Evolutionary conservation across 2,888 invertebrate genomes (phyloP).

Genomic region (Lomographa bimaculata): DNA sequence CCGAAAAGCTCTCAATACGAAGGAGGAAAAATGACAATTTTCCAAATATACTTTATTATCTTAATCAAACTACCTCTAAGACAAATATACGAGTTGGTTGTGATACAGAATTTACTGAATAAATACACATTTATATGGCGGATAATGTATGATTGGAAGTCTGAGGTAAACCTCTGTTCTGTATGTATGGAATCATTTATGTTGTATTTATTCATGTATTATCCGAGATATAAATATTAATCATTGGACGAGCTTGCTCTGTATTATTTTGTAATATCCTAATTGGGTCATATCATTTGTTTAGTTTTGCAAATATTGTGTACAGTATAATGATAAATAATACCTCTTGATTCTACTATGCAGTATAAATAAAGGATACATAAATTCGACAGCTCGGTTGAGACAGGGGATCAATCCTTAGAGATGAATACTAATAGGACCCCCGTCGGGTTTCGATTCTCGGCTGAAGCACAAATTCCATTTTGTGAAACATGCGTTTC

Average conservation of each 20-base stretch:
- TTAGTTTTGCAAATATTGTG: too few species aligned
- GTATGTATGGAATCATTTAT: too few species aligned
- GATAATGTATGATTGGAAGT: constrained; percentile 12
- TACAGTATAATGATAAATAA: too few species aligned
- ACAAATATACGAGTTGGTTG: constrained; percentile 10
- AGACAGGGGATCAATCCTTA: too few species aligned
- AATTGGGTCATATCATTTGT: too few species aligned
- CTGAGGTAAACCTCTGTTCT: neutral
- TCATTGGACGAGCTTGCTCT: constrained; percentile 5
- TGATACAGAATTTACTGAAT: constrained; percentile 15
- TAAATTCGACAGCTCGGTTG: too few species aligned
- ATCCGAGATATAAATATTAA: constrained; percentile 17
- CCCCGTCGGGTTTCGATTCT: neutral
- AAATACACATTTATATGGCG: constrained; percentile 15
- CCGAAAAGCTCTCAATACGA: constrained; percentile 5
- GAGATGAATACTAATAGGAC: too few species aligned
- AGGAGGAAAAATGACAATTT: constrained; percentile 14
- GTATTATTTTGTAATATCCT: constrained; percentile 5
- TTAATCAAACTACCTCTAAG: constrained; percentile 20
- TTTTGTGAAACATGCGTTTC: too few species aligned
- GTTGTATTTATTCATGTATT: too few species aligned
- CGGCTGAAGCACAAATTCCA: too few species aligned
- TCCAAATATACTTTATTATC: constrained; percentile 15
- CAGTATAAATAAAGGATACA: too few species aligned
- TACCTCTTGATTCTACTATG: too few species aligned